Conservation (phyloP, 2,797 vertebrate genomes). For the Erithacus rubecula region DNA sequence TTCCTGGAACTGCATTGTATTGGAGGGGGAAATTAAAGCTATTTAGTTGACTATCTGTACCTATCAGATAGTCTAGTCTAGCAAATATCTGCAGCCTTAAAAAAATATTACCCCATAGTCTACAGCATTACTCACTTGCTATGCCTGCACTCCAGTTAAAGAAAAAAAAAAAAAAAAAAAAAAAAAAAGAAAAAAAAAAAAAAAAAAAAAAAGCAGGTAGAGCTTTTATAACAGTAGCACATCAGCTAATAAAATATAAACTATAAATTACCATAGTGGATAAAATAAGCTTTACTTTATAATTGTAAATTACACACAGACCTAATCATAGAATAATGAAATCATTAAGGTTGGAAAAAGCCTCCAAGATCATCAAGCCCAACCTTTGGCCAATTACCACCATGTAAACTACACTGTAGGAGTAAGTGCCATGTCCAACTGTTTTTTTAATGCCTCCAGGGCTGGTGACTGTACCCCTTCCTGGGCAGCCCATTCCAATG, state of each 20-base stretch:
- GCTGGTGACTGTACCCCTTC: too few relatives aligned
- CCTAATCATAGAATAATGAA: background rate
- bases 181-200: background rate
- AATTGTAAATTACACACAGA: background rate
- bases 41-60: background rate
- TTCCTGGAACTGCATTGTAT: background rate
- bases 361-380: background rate
- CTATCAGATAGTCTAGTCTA: background rate
- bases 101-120: background rate
- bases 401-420: background rate
- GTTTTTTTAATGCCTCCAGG: background rate
- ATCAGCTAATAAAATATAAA: background rate
- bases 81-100: background rate
- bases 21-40: rapidly evolving
- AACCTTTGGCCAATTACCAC: background rate
- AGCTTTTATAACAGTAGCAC: background rate
- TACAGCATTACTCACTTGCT: background rate
- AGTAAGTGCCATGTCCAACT: background rate
- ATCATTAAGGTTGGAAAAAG: background rate
- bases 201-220: background rate
- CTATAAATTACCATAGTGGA: background rate
- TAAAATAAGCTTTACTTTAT: background rate
- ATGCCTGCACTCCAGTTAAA: background rate
- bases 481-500: background rate
- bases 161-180: background rate